Evolutionary conservation across 2,113 vertebrate genomes (phyloP).

Genomic region (Panthera tigris): DNA sequence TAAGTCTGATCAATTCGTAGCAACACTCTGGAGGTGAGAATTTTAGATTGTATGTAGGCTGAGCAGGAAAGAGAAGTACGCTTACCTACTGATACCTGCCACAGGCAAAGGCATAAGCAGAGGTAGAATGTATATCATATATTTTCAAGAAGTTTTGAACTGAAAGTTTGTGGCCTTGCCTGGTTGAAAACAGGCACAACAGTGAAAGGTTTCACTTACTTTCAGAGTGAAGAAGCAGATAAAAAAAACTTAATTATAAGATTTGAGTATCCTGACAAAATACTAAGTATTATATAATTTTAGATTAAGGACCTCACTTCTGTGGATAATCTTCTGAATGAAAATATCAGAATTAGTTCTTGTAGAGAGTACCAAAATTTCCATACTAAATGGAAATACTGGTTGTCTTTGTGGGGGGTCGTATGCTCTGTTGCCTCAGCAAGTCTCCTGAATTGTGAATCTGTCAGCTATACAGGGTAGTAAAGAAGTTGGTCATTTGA

Average conservation of each 20-base stretch:
- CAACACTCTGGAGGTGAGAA: not conserved
- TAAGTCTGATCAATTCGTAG: not conserved
- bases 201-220: not conserved
- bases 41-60: not conserved
- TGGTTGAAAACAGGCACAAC: not conserved
- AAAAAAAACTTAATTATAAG: not conserved
- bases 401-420: not conserved
- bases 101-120: not conserved
- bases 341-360: not conserved
- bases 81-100: not conserved
- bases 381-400: not conserved
- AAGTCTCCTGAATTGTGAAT: not conserved
- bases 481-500: not conserved
- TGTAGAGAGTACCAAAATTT: not conserved
- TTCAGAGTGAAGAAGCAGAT: not conserved
- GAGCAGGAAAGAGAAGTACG: not conserved
- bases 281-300: not conserved
- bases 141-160: not conserved
- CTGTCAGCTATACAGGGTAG: not conserved
- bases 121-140: not conserved
- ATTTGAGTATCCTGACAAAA: not conserved
- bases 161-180: not conserved
- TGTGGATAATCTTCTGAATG: not conserved
- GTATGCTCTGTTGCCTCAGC: not conserved
- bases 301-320: not conserved